Evolutionary conservation across 2,113 vertebrate genomes (phyloP).

Genomic region (Chitala chitala): DNA sequence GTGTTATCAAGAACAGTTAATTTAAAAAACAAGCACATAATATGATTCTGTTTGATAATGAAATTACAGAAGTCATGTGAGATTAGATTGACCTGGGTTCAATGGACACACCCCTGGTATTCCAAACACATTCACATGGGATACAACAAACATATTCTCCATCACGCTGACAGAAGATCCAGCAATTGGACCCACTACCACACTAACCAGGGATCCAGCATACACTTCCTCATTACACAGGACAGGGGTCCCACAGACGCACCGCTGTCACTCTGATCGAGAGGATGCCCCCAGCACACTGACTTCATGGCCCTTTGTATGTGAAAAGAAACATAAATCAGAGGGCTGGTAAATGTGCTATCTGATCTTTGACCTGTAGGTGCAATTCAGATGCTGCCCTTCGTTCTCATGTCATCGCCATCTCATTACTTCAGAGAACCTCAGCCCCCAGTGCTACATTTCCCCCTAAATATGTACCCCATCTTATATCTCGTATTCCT

Average conservation of each 20-base stretch:
- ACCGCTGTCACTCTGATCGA: too few species aligned
- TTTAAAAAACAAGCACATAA: not conserved
- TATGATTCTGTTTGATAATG: not conserved
- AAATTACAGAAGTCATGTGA: not conserved
- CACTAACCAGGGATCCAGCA: too few species aligned
- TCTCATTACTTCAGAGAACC: not conserved
- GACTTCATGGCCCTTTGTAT: not conserved
- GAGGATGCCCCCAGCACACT: not conserved
- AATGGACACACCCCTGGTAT: not conserved
- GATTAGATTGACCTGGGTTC: not conserved
- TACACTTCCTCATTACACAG: too few species aligned
- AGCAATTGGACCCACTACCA: too few species aligned
- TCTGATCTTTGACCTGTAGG: constrained; percentile 9
- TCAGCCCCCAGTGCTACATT: too few species aligned
- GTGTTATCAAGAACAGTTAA: not conserved
- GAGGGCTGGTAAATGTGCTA: constrained; percentile 9
- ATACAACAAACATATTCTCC: too few species aligned
- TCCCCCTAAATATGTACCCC: not conserved
- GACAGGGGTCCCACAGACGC: too few species aligned
- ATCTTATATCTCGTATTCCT: not conserved
- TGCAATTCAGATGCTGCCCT: not conserved
- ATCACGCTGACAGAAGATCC: too few species aligned
- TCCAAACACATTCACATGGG: too few species aligned
- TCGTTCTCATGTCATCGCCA: not conserved
- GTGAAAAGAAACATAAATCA: constrained; percentile 6